These are phyloP conservation scores for Apis laboriosa DNA, from an alignment of 1,140 invertebrate genomes.

Conservation along the genomic window DNA sequence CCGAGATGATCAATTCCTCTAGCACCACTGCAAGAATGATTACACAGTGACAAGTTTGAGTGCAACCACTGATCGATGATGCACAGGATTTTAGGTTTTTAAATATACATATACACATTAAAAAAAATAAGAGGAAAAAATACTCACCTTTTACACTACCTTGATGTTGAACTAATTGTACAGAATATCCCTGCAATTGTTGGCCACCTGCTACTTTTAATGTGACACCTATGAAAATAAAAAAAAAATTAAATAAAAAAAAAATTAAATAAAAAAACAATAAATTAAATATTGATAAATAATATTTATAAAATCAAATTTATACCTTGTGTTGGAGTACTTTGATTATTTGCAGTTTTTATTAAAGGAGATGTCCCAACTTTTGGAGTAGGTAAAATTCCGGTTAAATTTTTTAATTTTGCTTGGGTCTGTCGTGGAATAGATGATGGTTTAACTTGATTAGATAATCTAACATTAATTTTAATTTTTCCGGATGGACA, in stretches of 20 bases:
- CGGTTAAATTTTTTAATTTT: constrained; percentile 75
- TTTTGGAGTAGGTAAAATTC: constrained; percentile 74
- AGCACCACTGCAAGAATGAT: constrained; percentile 77
- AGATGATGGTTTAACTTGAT: constrained; percentile 73
- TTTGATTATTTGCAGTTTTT: constrained; percentile 73
- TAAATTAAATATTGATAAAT: background rate
- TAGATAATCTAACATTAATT: constrained; percentile 81
- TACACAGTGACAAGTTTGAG: constrained; percentile 50
- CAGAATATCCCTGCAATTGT: constrained; percentile 80
- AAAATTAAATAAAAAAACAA: background rate
- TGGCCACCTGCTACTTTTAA: constrained; percentile 79
- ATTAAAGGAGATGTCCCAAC: constrained; percentile 78
- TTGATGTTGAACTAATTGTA: constrained; percentile 84
- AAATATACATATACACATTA: constrained; percentile 11
- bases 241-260: constrained; percentile 14
- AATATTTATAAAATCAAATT: constrained; percentile 14
- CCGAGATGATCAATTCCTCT: constrained; percentile 70
- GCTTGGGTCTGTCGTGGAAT: constrained; percentile 62
- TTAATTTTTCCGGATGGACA: constrained; percentile 86
- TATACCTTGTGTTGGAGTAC: constrained; percentile 71
- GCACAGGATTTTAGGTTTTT: constrained; percentile 48
- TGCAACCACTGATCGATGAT: constrained; percentile 76
- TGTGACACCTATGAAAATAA: constrained; percentile 75
- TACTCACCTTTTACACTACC: constrained; percentile 81
- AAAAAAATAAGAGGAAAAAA: background rate